These are phyloP conservation scores for Aphelinus certus DNA, from an alignment of 1,140 invertebrate species.

Conservation along the genomic window DNA sequence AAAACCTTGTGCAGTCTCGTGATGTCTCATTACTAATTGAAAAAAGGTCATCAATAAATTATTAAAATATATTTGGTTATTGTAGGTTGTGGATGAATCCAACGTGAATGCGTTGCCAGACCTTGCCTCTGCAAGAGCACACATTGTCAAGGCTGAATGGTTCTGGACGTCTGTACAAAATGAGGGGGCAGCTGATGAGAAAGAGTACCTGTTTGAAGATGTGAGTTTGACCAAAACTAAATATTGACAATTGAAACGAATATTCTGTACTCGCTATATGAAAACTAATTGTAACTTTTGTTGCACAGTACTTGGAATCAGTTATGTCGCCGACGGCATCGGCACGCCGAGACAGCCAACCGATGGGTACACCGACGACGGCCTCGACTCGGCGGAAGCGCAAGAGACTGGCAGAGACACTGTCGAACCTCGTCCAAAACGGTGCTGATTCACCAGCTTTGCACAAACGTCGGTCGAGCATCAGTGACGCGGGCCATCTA, in stretches of 20 bases:
- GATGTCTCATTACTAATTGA: constrained; percentile 8
- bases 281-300: neutral
- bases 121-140: constrained; percentile 69
- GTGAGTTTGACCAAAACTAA: constrained; percentile 61
- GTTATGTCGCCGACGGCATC: constrained; percentile 67
- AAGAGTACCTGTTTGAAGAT: constrained; percentile 86
- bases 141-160: constrained; percentile 92
- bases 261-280: too few relatives aligned
- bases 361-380: constrained; percentile 62
- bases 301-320: constrained; percentile 70
- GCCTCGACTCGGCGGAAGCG: constrained; percentile 73
- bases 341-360: constrained; percentile 59
- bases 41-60: neutral
- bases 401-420: constrained; percentile 74
- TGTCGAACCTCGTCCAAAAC: constrained; percentile 67
- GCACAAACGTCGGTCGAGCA: constrained; percentile 81
- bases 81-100: constrained; percentile 84
- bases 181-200: constrained; percentile 89
- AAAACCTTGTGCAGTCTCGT: constrained; percentile 13
- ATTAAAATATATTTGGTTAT: constrained; percentile 5
- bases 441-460: constrained; percentile 69
- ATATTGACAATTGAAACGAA: too few relatives aligned
- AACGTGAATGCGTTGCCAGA: constrained; percentile 75
- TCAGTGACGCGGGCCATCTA: constrained; percentile 83
- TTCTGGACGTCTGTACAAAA: constrained; percentile 98